Evolutionary conservation across 2,113 vertebrate species (phyloP).

Genomic region (Tenebrosternarchus preto): DNA sequence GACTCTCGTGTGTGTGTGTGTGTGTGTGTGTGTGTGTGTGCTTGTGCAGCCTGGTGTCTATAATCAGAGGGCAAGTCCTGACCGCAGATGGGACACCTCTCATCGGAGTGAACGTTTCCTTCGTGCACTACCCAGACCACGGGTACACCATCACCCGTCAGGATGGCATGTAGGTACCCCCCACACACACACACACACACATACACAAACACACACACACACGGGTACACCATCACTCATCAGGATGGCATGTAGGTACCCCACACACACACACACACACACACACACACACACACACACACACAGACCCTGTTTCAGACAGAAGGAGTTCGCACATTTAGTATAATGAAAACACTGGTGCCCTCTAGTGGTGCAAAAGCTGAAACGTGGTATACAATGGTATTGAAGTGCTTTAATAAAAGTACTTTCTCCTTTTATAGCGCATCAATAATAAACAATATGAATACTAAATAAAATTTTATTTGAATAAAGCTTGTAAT

Average conservation of each 20-base stretch:
- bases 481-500: too few species aligned
- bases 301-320: neutral
- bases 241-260: too few species aligned
- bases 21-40: constrained; percentile 40
- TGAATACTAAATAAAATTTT: too few species aligned
- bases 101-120: constrained; percentile 97
- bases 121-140: constrained; percentile 92
- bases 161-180: constrained; percentile 89
- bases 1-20: constrained; percentile 32
- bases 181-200: constrained; percentile 20
- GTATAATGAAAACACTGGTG: neutral
- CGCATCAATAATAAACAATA: too few species aligned
- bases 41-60: constrained; percentile 84
- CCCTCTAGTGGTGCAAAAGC: neutral
- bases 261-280: constrained; percentile 28
- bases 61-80: constrained; percentile 94
- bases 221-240: too few species aligned
- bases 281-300: constrained; percentile 28
- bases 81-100: constrained; percentile 96
- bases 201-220: neutral
- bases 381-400: neutral
- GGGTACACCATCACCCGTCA: constrained; percentile 94
- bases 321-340: too few species aligned
- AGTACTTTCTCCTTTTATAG: too few species aligned
- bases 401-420: too few species aligned